A percentile compares a stretch with the other conserved stretches of the same genome.
Conservation (phyloP, 2,888 invertebrate species). For the Ophion ellenae region DNA sequence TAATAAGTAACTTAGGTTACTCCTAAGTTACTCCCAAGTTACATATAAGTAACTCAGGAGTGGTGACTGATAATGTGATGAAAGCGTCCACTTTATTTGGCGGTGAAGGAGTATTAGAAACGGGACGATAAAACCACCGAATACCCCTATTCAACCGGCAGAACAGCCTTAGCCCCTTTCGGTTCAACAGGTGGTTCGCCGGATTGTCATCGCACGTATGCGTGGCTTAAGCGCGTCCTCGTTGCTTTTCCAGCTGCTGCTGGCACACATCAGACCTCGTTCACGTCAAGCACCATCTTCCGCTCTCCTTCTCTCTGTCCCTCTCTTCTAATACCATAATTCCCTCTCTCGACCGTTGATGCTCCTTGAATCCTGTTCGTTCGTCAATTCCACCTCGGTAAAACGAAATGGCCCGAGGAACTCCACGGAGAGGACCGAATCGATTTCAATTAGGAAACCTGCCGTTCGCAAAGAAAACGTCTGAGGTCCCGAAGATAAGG, state of each 20-base stretch:
- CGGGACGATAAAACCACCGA: conserved; percentile 2
- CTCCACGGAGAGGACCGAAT: conserved; percentile 63
- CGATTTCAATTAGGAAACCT: conserved; percentile 77
- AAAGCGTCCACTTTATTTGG: neutral
- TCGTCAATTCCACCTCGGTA: conserved; percentile 54
- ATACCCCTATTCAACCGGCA: conserved; percentile 1
- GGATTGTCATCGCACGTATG: conserved; percentile 77
- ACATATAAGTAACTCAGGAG: neutral
- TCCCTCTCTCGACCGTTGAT: conserved; percentile 37
- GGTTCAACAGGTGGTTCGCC: conserved; percentile 78
- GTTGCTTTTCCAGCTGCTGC: conserved; percentile 51
- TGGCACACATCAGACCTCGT: conserved; percentile 52
- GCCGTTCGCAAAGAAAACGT: conserved; percentile 72
- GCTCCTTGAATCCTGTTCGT: conserved; percentile 19
- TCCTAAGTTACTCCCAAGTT: too few relatives aligned
- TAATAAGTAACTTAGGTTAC: neutral
- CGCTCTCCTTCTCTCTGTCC: conserved; percentile 35
- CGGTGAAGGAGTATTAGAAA: conserved; percentile 3
- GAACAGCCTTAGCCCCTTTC: conserved; percentile 47
- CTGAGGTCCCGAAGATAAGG: conserved; percentile 66
- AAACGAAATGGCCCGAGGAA: conserved; percentile 64
- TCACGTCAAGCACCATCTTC: conserved; percentile 49
- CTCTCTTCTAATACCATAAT: conserved; percentile 57
- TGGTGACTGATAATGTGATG: neutral
- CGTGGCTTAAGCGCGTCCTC: conserved; percentile 74